Conservation (phyloP, 2,113 vertebrate genomes). For the Uropsilus gracilis region DNA sequence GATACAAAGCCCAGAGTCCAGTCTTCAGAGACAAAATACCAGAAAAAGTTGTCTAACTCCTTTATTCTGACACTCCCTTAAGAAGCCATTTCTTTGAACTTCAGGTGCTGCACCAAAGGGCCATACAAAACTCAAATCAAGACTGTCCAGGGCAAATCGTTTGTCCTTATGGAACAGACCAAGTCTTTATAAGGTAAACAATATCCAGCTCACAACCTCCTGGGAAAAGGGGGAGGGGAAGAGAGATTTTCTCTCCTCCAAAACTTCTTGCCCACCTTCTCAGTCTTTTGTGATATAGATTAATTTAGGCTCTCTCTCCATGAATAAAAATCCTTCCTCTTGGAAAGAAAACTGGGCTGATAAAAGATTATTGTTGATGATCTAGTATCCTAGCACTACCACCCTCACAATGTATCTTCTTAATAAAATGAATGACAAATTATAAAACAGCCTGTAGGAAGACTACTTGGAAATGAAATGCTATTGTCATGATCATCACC, state of each 20-base stretch:
- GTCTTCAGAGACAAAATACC: not conserved
- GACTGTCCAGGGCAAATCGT: not conserved
- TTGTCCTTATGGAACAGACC: not conserved
- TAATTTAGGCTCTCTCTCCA: not conserved
- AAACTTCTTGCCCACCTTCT: not conserved
- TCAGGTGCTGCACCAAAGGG: not conserved
- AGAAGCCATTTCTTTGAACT: not conserved
- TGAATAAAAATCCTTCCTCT: not conserved
- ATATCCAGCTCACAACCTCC: not conserved
- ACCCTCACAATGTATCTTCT: not conserved
- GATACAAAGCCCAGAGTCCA: not conserved
- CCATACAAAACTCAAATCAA: not conserved
- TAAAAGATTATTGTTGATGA: slow-evolving; percentile 35
- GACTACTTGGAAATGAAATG: not conserved
- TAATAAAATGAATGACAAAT: slow-evolving; percentile 43
- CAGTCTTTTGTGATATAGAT: not conserved
- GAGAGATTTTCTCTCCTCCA: not conserved
- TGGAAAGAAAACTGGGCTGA: not conserved
- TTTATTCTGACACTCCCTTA: not conserved
- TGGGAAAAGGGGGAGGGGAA: fast-evolving
- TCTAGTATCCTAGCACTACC: not conserved
- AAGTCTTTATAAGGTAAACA: not conserved
- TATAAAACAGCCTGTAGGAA: not conserved
- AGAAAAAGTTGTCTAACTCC: not conserved
- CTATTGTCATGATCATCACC: not conserved